phyloP scores from a whole-genome alignment of 2,113 vertebrate genomes.

The Pachypanchax playfairii region DNA sequence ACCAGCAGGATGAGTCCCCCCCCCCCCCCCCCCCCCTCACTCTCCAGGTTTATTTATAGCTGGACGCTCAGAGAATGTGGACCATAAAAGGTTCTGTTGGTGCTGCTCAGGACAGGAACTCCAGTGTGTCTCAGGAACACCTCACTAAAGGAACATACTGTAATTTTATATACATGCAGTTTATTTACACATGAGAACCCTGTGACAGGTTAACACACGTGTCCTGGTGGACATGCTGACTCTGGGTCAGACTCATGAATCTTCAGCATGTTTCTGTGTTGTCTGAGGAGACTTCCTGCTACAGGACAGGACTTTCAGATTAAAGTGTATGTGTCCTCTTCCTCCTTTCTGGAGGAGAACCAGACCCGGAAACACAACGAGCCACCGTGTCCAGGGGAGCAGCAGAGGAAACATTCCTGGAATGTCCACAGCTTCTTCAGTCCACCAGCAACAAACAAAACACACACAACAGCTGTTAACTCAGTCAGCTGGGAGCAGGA shows the following conservation, averaged over 20 bases:
- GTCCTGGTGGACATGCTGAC: conserved; percentile 44
- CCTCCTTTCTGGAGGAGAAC: no score
- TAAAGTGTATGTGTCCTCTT: no score
- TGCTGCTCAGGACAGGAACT: background rate
- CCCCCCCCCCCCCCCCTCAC: conserved; percentile 64
- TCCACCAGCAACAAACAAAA: no score
- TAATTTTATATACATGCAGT: no score
- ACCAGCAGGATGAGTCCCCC: conserved; percentile 48
- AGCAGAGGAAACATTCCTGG: conserved; percentile 64
- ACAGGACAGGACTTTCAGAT: conserved; percentile 68
- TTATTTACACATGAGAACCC: no score
- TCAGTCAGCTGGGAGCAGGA: no score
- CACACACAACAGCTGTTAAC: no score
- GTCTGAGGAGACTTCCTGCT: no score
- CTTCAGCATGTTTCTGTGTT: no score
- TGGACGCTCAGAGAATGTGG: conserved; percentile 58
- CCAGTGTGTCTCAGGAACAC: no score
- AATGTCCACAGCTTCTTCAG: no score
- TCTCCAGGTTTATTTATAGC: conserved; percentile 69
- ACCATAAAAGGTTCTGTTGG: conserved; percentile 71
- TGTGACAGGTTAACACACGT: background rate
- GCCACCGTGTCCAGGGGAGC: conserved; percentile 25
- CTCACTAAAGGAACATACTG: no score
- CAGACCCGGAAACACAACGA: conserved; percentile 39
- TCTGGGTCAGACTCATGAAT: conserved; percentile 73